Conservation (phyloP, 1,140 invertebrate species). For the Lysiphlebus fabarum region DNA sequence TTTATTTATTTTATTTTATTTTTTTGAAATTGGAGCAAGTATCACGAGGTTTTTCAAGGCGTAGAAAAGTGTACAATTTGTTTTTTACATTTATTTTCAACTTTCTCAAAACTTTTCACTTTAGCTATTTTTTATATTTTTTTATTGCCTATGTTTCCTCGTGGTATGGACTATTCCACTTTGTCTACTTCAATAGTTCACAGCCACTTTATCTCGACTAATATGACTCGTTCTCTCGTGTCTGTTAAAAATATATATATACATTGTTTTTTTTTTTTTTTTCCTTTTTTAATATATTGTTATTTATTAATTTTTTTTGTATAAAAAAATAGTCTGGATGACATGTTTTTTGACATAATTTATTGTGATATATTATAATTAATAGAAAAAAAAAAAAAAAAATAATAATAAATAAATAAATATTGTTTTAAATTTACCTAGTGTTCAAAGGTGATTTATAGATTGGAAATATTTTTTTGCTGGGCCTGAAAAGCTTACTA, state of each 20-base stretch:
- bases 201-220: slow-evolving; percentile 13
- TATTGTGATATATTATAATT: too few relatives aligned
- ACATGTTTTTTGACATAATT: too few relatives aligned
- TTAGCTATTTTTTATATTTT: not conserved
- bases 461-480: slow-evolving; percentile 35
- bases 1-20: too few relatives aligned
- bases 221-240: slow-evolving; percentile 16
- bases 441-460: slow-evolving; percentile 32
- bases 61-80: slow-evolving; percentile 2
- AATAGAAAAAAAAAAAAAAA: too few relatives aligned
- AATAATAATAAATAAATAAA: too few relatives aligned
- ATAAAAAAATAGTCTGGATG: too few relatives aligned
- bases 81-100: not conserved
- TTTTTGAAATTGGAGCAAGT: too few relatives aligned
- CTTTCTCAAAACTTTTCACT: not conserved
- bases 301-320: too few relatives aligned
- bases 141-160: not conserved
- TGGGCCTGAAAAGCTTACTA: slow-evolving; percentile 59
- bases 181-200: slow-evolving; percentile 7
- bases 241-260: slow-evolving; percentile 3
- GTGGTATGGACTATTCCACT: not conserved
- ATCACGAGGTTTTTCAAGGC: too few relatives aligned
- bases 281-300: too few relatives aligned
- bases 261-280: not conserved
- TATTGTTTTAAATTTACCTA: slow-evolving; percentile 28